Evolutionary conservation across 2,888 invertebrate genomes (phyloP).

Genomic region (Sinopyrophorus schimmeli): DNA sequence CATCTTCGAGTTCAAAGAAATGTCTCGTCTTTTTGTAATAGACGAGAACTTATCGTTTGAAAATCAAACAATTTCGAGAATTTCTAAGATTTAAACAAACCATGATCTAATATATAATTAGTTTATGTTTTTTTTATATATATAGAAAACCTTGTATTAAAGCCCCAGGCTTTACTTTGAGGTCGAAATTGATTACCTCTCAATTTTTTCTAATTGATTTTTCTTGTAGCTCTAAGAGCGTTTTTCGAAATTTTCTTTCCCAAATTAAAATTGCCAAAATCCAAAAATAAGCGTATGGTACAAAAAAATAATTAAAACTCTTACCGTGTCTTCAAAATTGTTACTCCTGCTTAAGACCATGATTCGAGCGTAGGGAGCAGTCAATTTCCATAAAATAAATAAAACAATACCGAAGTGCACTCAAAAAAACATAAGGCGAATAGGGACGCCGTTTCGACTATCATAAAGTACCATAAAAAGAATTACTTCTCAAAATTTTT

Average conservation of each 20-base stretch:
- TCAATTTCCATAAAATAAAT: conserved; percentile 11
- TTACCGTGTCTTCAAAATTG: conserved; percentile 47
- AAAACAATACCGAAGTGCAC: conserved; percentile 8
- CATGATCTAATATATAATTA: not conserved
- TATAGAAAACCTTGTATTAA: conserved; percentile 21
- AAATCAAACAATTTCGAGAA: no score
- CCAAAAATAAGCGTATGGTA: no score
- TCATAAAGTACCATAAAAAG: not conserved
- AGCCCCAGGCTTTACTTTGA: conserved; percentile 17
- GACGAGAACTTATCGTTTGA: no score
- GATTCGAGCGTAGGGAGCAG: conserved; percentile 9
- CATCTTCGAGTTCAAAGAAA: no score
- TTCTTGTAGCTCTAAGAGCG: no score
- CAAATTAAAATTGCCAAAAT: no score
- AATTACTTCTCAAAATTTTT: not conserved
- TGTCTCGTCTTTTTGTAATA: no score
- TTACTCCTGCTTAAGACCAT: conserved; percentile 47
- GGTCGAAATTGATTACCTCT: conserved; percentile 12
- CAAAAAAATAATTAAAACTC: no score
- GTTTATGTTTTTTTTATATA: conserved; percentile 11
- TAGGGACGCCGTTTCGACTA: not conserved
- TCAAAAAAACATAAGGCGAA: conserved; percentile 11
- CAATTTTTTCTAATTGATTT: conserved; percentile 1
- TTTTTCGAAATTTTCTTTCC: no score
- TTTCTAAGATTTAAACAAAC: no score